phyloP scores from a whole-genome alignment of 2,113 vertebrate genomes.

The Falco punctatus region DNA sequence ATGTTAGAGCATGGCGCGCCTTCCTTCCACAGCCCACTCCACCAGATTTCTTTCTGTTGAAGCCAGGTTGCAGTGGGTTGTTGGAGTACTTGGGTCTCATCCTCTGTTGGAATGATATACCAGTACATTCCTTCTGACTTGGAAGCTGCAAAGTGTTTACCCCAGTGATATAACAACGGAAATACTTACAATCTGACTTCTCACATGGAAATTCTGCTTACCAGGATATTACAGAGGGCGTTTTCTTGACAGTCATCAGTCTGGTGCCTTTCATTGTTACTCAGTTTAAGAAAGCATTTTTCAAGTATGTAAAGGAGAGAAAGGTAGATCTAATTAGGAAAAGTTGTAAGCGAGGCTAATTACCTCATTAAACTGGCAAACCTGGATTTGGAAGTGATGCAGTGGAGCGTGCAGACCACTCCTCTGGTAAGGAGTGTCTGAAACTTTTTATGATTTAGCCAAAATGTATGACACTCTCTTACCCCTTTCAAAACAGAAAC shows the following conservation, averaged over 20 bases:
- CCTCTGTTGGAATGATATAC: not conserved
- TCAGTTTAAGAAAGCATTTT: conserved; percentile 42
- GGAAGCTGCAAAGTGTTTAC: not conserved
- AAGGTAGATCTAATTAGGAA: not conserved
- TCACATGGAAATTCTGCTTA: not conserved
- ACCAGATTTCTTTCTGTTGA: not conserved
- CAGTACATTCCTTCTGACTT: not conserved
- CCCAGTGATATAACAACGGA: not conserved
- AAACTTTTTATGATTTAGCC: not conserved
- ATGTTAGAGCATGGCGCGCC: not conserved
- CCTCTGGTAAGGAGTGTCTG: not conserved
- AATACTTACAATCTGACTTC: not conserved
- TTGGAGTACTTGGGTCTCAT: not conserved
- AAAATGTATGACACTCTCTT: not conserved
- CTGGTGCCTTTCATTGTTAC: conserved; percentile 1
- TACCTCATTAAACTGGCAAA: not conserved
- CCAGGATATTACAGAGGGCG: not conserved
- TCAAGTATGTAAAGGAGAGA: conserved; percentile 33
- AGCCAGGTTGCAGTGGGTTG: not conserved
- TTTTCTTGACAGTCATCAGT: not conserved
- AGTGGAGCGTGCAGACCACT: not conserved
- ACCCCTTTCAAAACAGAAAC: not conserved
- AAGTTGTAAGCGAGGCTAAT: conserved; percentile 18
- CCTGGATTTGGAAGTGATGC: conserved; percentile 5
- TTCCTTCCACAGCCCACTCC: not conserved